Conservation (phyloP, 2,797 vertebrate genomes). For the Vespertilio murinus region DNA sequence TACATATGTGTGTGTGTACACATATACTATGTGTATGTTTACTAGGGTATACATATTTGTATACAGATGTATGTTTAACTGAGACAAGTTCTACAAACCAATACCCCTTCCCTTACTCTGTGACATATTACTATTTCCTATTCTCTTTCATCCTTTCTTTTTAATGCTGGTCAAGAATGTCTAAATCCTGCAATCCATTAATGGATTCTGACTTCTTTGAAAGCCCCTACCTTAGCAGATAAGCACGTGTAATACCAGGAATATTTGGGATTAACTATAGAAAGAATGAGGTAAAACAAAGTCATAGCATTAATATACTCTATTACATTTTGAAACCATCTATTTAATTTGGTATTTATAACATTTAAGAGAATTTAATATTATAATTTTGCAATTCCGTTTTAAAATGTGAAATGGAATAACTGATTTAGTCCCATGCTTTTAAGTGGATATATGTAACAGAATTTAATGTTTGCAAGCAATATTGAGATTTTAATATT, state of each 20-base stretch:
- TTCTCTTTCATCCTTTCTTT: background rate
- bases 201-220: conserved; percentile 16
- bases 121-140: background rate
- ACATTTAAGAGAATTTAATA: background rate
- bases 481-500: conserved; percentile 32
- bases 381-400: background rate
- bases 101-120: background rate
- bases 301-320: background rate
- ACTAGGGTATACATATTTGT: background rate
- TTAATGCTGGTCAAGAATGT: background rate
- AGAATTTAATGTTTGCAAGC: background rate
- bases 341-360: background rate
- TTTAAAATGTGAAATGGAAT: conserved; percentile 25
- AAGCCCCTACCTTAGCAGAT: background rate
- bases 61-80: background rate
- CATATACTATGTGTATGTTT: background rate
- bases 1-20: background rate
- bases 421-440: background rate
- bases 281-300: conserved; percentile 18
- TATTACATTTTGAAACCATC: conserved; percentile 5
- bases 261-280: conserved; percentile 8
- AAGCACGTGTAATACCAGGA: background rate
- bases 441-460: background rate
- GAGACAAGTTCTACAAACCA: background rate
- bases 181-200: background rate